Percentiles rank a stretch among this genome's conserved stretches.
Conservation (phyloP, 2,113 vertebrate genomes). For the Microtus pennsylvanicus region DNA sequence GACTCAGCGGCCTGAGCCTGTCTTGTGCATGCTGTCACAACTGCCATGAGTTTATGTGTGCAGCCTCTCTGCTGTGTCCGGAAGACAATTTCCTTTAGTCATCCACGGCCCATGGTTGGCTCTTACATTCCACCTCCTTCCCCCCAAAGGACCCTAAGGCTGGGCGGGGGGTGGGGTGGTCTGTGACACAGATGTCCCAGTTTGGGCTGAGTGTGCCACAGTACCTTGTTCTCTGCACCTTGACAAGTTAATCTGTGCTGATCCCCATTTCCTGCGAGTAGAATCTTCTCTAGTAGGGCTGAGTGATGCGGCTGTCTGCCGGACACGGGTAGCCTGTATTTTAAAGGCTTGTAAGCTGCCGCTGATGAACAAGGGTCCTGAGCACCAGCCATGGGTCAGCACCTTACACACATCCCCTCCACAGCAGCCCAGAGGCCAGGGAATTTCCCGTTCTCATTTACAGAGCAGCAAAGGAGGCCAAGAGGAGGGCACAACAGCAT, state of each 20-base stretch:
- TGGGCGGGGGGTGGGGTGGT: rapidly evolving
- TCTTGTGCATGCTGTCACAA: background rate
- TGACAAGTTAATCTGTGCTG: background rate
- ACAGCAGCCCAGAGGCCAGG: background rate
- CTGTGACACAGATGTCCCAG: background rate
- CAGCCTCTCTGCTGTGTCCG: background rate
- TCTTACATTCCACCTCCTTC: background rate
- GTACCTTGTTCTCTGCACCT: background rate
- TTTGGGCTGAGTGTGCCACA: no score
- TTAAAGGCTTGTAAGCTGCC: background rate
- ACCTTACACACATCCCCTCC: background rate
- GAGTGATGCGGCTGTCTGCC: background rate
- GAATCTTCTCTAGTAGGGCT: background rate
- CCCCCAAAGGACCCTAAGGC: background rate
- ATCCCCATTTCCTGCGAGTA: background rate
- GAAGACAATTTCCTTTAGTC: background rate
- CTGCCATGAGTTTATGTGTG: no score
- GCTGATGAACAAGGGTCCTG: background rate
- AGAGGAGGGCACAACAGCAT: background rate
- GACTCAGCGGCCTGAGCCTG: no score
- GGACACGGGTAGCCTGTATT: background rate
- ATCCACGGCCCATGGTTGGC: background rate
- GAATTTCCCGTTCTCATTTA: background rate
- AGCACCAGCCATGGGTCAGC: no score
- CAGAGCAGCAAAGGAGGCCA: background rate